Evolutionary conservation across 2,888 invertebrate genomes (phyloP), one percentile per base, ranked within the genome.

Genomic region (Athrips mouffetella): DNA sequence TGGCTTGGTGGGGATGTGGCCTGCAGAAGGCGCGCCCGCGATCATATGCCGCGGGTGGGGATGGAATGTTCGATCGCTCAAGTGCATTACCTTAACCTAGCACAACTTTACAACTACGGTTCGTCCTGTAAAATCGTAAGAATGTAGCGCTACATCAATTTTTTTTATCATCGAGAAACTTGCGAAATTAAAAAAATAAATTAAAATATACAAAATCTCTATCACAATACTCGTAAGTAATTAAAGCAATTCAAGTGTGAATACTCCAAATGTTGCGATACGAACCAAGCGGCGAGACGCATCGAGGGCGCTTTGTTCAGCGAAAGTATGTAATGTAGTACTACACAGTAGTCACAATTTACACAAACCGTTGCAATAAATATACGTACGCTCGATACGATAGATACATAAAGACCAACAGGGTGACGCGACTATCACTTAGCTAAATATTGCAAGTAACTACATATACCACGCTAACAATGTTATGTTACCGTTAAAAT

Each of bases 161-260:
- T 72, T n/a, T n/a, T 42, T 41, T 48, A 62, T 65, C 67, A 65
- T 64, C 73, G 79, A 82, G 74, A 80, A 65, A 84, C 79, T 76
- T 85, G 86, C 82, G 79, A 86, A 87, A 85, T 84, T 83, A 81
- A 79, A 85, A 84, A 85, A 87, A 88, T 87, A 87, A 88, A 87
- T 88, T 87, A 88, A 84, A 87, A 86, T 87, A 88, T 87, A 88
- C 87, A 88, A 87, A 86, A 88, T 86, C 86, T 88, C 88, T 88
- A 88, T 87, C 88, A 87, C 88, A 88, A 88, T 87, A 87, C 87
- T 87, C 85, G 88, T 87, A 88, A 87, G 87, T 87, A 88, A 87
- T 87, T 88, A 87, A 88, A 88, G 88, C 88, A 76, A 87, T 85
- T 83, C 84, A 84, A 80, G 78, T 85, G 86, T 87, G 86, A 87